Evolutionary conservation across 2,888 invertebrate species (phyloP).

Genomic region (Asteroscopus sphinx): DNA sequence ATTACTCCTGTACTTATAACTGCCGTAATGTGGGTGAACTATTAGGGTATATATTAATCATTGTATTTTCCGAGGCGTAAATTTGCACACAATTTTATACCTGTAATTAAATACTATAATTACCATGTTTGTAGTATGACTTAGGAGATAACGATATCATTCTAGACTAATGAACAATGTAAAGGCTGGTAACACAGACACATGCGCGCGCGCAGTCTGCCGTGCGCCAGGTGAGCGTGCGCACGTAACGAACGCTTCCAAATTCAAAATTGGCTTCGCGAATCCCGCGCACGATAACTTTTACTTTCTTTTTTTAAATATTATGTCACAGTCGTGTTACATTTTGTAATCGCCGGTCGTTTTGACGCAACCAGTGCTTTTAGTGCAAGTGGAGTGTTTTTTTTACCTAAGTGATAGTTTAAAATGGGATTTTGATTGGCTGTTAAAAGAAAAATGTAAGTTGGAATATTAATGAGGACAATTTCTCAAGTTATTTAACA

Average conservation of each 20-base stretch:
- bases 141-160: constrained; percentile 29
- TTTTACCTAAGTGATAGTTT: constrained; percentile 32
- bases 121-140: constrained; percentile 16
- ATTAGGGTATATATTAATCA: constrained; percentile 17
- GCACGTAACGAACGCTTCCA: constrained; percentile 67
- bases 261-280: constrained; percentile 61
- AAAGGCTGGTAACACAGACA: constrained; percentile 57
- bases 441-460: constrained; percentile 46
- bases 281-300: constrained; percentile 64
- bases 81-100: not conserved
- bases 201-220: constrained; percentile 68
- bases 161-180: constrained; percentile 2
- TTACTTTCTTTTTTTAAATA: constrained; percentile 71
- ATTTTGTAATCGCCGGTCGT: constrained; percentile 56
- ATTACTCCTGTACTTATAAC: too few relatives aligned
- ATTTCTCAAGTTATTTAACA: not conserved
- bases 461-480: not conserved
- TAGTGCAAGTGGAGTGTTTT: constrained; percentile 53
- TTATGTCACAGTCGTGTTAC: constrained; percentile 63
- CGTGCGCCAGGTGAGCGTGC: constrained; percentile 76
- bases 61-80: constrained; percentile 1
- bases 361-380: constrained; percentile 56
- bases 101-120: not conserved
- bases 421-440: constrained; percentile 54
- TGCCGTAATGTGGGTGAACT: too few relatives aligned